These are phyloP conservation scores for Tetraodon nigroviridis DNA, from an alignment of 2,113 vertebrate genomes.

Conservation along the genomic window DNA sequence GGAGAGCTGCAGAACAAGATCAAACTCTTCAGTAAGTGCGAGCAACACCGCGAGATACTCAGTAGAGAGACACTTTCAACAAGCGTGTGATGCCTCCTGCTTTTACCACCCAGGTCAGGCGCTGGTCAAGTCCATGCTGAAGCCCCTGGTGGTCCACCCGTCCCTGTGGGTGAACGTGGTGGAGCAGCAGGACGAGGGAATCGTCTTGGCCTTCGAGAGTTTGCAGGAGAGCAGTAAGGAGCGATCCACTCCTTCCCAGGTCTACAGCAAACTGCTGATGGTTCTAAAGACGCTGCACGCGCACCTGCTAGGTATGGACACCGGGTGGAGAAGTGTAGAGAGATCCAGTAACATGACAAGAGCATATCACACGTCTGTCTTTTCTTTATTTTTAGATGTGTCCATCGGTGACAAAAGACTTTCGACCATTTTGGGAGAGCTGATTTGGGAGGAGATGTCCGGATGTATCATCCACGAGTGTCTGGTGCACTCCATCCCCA, in stretches of 20 bases:
- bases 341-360: background rate
- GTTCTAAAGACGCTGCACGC: conserved; percentile 82
- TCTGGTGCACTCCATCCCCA: conserved; percentile 88
- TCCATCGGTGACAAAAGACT: conserved; percentile 70
- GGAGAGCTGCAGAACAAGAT: conserved; percentile 85
- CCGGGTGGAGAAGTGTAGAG: too few species aligned
- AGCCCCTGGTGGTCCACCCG: conserved; percentile 78
- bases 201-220: conserved; percentile 72
- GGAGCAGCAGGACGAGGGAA: conserved; percentile 71
- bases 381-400: conserved; percentile 72
- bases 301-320: conserved; percentile 81
- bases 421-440: conserved; percentile 79
- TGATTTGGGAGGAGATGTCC: conserved; percentile 90
- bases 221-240: conserved; percentile 59
- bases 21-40: conserved; percentile 84
- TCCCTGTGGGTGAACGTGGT: conserved; percentile 71
- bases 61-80: background rate
- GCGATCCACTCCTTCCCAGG: conserved; percentile 75
- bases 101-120: conserved; percentile 76
- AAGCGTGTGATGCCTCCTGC: background rate
- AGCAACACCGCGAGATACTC: background rate
- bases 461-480: conserved; percentile 89
- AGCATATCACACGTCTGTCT: background rate
- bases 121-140: conserved; percentile 85
- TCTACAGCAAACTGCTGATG: conserved; percentile 82